These are phyloP conservation scores for Sclerodermus sp. DNA, from an alignment of 2,888 invertebrate genomes.

Conservation along the genomic window DNA sequence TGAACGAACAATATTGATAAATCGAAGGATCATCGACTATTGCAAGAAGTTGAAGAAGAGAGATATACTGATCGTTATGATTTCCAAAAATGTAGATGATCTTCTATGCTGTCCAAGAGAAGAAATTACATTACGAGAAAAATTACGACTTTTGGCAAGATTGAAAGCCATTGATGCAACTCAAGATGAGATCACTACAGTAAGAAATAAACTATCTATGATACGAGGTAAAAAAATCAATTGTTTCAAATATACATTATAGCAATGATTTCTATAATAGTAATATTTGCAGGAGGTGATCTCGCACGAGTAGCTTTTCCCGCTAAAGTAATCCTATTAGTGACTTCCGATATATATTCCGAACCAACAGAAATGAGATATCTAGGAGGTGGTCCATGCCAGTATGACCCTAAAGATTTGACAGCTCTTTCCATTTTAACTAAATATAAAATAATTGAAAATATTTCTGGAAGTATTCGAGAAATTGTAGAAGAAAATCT, in stretches of 20 bases:
- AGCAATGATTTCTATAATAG: conserved; percentile 1
- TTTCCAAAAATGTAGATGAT: conserved; percentile 69
- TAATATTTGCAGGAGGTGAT: conserved; percentile 55
- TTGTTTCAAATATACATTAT: background rate
- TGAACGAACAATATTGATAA: conserved; percentile 57
- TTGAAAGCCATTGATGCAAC: conserved; percentile 61
- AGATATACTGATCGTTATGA: conserved; percentile 64
- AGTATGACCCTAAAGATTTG: conserved; percentile 48
- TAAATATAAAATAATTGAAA: conserved; percentile 51
- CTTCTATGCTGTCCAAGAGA: conserved; percentile 64
- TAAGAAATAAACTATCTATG: conserved; percentile 64
- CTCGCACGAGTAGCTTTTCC: conserved; percentile 53
- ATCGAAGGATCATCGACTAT: conserved; percentile 59
- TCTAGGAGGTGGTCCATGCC: conserved; percentile 63
- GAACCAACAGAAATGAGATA: conserved; percentile 57
- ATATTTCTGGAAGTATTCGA: conserved; percentile 46
- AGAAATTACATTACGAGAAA: conserved; percentile 62
- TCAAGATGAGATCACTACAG: conserved; percentile 63
- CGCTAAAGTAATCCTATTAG: conserved; percentile 60
- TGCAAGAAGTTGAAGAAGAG: conserved; percentile 52
- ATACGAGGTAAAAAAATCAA: conserved; percentile 60
- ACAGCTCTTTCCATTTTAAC: conserved; percentile 58
- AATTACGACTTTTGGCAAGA: conserved; percentile 57
- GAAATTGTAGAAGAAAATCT: conserved; percentile 25
- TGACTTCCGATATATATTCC: conserved; percentile 68